Base-by-base conservation (phyloP, 2,888 invertebrate species). In the Trissolcus brochymenae region DNA sequence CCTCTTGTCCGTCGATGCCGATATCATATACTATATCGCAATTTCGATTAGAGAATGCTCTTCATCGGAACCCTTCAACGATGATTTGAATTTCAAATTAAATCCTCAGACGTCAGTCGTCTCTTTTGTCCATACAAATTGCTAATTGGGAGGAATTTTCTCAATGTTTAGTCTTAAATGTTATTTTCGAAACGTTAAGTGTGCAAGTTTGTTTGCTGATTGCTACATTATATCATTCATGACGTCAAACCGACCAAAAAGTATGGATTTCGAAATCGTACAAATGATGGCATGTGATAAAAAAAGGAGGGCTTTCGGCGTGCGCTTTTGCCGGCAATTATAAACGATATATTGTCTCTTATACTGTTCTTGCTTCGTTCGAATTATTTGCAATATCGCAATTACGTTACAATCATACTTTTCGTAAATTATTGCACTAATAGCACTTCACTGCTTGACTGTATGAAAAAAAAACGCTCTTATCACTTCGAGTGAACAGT, bases 361-460 rank as follows among this genome's bases (percentile, higher is more conserved):
- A 17, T 6, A 11, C 46, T 67, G 29, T 74, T 62, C 62, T 29
- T 54, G 40, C 35, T 43, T 25, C 55, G 54, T 29, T 57, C 59
- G 65, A 70, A 76, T 70, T 76, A 65, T 70, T 53, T 56, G 65
- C 70, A 66, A 60, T 55, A 76, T 67, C 35, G 61, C 57, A 71
- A 71, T 71, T 76, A 67, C 62, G 66, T 62, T 71, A 76, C 61
- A 67, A 76, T 71, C 71, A 41, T 62, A 54, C 57, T 71, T 76
- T 76, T 71, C 49, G 71, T 67, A 76, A 72, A 76, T 76, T 67
- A 73, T 77, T 73, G 77, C 77, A 65, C 72, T 76, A 76, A 72
- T 72, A 76, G 70, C 78, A 78, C 66, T 78, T 78, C 70, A 74
- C 70, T 74, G 16, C 62, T n/a, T 46, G 65, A 11, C 7, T 35